Conservation (phyloP, 2,113 vertebrate genomes). For the Genyomyrus donnyi region DNA sequence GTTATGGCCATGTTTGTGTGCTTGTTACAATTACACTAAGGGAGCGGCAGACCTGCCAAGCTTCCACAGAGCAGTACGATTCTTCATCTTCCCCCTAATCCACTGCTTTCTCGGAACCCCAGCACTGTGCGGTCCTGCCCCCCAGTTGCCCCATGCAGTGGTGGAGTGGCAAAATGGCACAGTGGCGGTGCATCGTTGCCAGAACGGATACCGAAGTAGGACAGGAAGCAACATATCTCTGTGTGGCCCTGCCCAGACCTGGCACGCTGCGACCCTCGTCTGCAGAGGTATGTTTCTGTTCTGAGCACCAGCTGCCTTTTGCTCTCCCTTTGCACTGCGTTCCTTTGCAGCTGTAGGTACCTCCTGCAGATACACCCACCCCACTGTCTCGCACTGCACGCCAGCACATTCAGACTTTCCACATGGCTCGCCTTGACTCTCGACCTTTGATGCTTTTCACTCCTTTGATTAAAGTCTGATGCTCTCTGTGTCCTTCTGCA, state of each 20-base stretch:
- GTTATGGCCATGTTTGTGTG: not conserved
- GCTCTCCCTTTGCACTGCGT: not conserved
- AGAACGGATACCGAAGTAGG: constrained; percentile 51
- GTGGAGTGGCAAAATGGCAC: constrained; percentile 54
- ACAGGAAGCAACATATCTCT: constrained; percentile 50
- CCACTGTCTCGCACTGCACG: not conserved
- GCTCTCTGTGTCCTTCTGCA: constrained; percentile 6
- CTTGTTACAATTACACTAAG: not conserved
- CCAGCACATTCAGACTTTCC: not conserved
- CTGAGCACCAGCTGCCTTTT: not conserved
- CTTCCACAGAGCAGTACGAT: not conserved
- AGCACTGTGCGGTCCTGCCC: constrained; percentile 47
- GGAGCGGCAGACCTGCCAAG: not conserved
- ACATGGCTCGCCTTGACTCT: not conserved
- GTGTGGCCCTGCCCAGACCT: constrained; percentile 47
- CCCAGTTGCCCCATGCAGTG: constrained; percentile 42
- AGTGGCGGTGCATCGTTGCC: constrained; percentile 51
- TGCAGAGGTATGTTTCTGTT: constrained; percentile 48
- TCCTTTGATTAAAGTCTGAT: not conserved
- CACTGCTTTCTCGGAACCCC: not conserved
- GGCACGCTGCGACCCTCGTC: constrained; percentile 50
- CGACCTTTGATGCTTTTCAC: not conserved
- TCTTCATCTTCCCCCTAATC: not conserved
- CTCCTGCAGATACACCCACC: not conserved
- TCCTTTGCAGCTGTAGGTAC: not conserved